Percentiles rank a stretch among this genome's conserved stretches.
phyloP scores from a whole-genome alignment of 2,888 invertebrate species.

The Pomacea canaliculata region DNA sequence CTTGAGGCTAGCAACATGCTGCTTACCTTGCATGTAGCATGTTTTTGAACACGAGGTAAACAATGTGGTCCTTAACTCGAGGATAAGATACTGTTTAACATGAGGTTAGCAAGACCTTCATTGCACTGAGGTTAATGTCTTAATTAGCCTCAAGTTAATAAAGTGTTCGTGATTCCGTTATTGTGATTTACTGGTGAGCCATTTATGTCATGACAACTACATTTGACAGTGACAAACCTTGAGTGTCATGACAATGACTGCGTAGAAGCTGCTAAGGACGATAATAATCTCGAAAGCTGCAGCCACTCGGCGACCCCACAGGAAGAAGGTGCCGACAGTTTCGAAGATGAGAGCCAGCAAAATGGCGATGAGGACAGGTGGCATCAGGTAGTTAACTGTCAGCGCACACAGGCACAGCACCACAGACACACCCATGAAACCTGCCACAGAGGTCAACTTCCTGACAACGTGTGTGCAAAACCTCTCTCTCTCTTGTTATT shows the following conservation, averaged over 20 bases:
- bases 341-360: constrained; percentile 48
- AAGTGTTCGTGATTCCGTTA: too few species aligned
- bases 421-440: constrained; percentile 45
- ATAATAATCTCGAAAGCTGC: constrained; percentile 51
- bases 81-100: too few species aligned
- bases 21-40: too few species aligned
- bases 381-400: constrained; percentile 51
- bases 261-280: constrained; percentile 45
- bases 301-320: constrained; percentile 48
- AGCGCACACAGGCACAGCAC: constrained; percentile 46
- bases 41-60: too few species aligned
- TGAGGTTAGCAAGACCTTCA: too few species aligned
- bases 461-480: neutral
- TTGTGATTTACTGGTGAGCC: too few species aligned
- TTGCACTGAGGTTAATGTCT: too few species aligned
- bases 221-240: constrained; percentile 24
- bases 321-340: constrained; percentile 43
- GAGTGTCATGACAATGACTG: constrained; percentile 49
- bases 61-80: too few species aligned
- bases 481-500: too few species aligned
- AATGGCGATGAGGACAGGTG: constrained; percentile 48
- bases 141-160: too few species aligned
- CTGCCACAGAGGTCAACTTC: constrained; percentile 24
- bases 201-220: too few species aligned
- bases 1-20: neutral